A percentile compares a stretch with the other conserved stretches of the same genome.
Conservation (phyloP, 2,113 vertebrate species). For the Phyllostomus hastatus region DNA sequence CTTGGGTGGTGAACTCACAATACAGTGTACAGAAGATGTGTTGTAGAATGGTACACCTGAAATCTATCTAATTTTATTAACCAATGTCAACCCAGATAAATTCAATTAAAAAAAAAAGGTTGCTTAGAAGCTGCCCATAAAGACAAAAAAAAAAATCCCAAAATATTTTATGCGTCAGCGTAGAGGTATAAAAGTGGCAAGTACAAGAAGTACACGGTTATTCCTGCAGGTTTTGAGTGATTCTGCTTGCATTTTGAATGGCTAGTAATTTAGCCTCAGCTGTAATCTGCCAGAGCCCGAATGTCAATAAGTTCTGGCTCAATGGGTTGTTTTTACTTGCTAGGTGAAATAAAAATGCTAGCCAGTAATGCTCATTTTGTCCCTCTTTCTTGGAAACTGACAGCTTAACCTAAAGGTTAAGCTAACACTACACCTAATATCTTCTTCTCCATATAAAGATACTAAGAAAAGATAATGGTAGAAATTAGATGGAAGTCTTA, state of each 20-base stretch:
- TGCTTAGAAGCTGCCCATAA: not conserved
- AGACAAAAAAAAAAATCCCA: not conserved
- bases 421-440: slow-evolving; percentile 60
- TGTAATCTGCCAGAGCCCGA: slow-evolving; percentile 58
- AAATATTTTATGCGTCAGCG: not conserved
- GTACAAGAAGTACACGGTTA: not conserved
- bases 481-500: slow-evolving; percentile 71
- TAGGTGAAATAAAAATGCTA: slow-evolving; percentile 75
- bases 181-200: not conserved
- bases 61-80: not conserved
- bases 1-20: not conserved
- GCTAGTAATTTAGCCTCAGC: slow-evolving; percentile 56
- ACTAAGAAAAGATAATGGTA: slow-evolving; percentile 66
- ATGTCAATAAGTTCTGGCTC: slow-evolving; percentile 66
- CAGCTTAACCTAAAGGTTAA: slow-evolving; percentile 41
- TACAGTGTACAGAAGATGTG: not conserved
- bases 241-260: slow-evolving; percentile 40
- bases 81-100: not conserved
- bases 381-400: slow-evolving; percentile 60
- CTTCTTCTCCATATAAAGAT: slow-evolving; percentile 45
- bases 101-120: not conserved
- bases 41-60: not conserved
- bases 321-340: slow-evolving; percentile 60
- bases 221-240: slow-evolving; percentile 34
- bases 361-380: slow-evolving; percentile 61